Evolutionary conservation across 37 sponge, comb jelly and placozoan species (phyloP), one percentile per base, ranked within the genome.

Genomic region (Eunapius fragilis): DNA sequence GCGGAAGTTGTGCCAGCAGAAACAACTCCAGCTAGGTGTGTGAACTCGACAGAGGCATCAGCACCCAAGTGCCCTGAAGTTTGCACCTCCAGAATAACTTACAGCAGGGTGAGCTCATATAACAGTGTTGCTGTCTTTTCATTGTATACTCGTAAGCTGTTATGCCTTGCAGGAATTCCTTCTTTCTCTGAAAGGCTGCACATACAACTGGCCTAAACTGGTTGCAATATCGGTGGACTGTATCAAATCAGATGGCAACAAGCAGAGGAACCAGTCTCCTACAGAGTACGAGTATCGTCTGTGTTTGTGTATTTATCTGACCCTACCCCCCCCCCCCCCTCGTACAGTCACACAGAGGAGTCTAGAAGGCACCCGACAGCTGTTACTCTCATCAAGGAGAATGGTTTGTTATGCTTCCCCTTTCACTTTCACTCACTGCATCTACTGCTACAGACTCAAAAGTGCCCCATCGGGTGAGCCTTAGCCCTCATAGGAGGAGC

Each of bases 401-500:
- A 84, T 67, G 90, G 90, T 90, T 77, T 32, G 86, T 70, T 22
- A 14, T 28, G 17, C 24, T 4, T 19, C 75, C 3, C 3, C 23
- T 69, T 69, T 19, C 19, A 23, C 36, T 32, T 24, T n/a, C 78
- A 37, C 78, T 41, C 4, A 78, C 11, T 49, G 5, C 49, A 78
- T 41, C 27, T 23, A 25, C 35, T 41, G 70, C 41, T 49, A 3
- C 75, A 87, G 87, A 80, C 17, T 25, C 74, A 10, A 23, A 37
- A 22, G 34, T 19, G 33, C 28, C 82, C 14, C 34, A 76, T 23
- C 87, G 87, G 25, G 90, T 93, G 0, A 70, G 87, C 27, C 85
- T 93, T 27, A 93, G 87, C 33, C 94, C 94, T 27, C 94, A 93
- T 78, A 79, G 94, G 37, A 71, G 87, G 25, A 89, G 87, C 67